phyloP scores from a whole-genome alignment of 2,888 invertebrate species.

The Eudemis profundana region DNA sequence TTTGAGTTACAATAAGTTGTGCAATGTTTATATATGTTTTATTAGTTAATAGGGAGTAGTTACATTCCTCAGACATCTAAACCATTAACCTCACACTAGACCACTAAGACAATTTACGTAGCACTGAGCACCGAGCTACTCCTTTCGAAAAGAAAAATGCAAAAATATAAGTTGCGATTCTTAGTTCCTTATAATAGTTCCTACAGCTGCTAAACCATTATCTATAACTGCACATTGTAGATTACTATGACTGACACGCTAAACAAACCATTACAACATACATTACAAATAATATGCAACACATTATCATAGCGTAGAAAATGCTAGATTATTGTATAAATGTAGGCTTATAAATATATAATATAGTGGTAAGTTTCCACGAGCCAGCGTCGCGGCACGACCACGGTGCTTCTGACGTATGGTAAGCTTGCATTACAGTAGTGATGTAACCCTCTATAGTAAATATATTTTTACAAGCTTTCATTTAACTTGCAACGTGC shows the following conservation, averaged over 20 bases:
- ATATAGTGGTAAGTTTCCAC: constrained; percentile 38
- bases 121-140: too few relatives aligned
- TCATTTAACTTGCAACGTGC: too few relatives aligned
- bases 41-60: too few relatives aligned
- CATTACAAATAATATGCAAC: constrained; percentile 8
- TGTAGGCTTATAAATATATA: constrained; percentile 22
- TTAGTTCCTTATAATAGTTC: not conserved
- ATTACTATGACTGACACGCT: constrained; percentile 15
- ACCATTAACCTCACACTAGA: too few relatives aligned
- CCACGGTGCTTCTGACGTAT: constrained; percentile 57
- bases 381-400: constrained; percentile 22
- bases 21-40: too few relatives aligned
- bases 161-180: too few relatives aligned
- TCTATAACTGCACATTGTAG: not conserved
- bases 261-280: constrained; percentile 14
- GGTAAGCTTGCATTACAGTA: constrained; percentile 35
- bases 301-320: constrained; percentile 26
- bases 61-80: too few relatives aligned
- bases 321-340: constrained; percentile 33
- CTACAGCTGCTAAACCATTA: not conserved
- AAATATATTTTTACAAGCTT: not conserved
- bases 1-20: too few relatives aligned
- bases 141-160: too few relatives aligned
- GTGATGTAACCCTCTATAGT: constrained; percentile 23
- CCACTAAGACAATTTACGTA: too few relatives aligned